Conservation (phyloP, 1,140 invertebrate species). For the Diorhabda sublineata region DNA sequence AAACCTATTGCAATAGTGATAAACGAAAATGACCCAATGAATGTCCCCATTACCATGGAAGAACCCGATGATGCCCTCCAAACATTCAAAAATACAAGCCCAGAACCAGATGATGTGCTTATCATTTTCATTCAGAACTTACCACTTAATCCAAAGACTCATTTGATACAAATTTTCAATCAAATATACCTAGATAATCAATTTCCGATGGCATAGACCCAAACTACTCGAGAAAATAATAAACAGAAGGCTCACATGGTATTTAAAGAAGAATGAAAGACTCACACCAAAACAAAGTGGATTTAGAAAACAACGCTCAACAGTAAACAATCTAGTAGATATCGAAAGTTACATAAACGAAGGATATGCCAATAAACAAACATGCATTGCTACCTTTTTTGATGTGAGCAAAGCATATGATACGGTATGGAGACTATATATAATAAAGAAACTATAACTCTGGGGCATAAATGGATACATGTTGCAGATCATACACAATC, state of each 20-base stretch:
- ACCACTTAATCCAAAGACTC: not conserved
- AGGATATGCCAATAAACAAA: constrained; percentile 16
- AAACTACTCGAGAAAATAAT: constrained; percentile 29
- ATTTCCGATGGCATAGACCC: not conserved
- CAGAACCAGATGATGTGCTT: constrained; percentile 4
- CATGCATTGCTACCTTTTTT: constrained; percentile 6
- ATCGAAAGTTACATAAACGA: constrained; percentile 21
- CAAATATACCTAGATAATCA: not conserved
- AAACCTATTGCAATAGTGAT: too few relatives aligned
- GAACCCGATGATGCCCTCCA: too few relatives aligned
- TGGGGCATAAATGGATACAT: too few relatives aligned
- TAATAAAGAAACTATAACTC: too few relatives aligned
- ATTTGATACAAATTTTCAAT: not conserved
- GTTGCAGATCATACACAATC: too few relatives aligned
- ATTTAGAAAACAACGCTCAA: constrained; percentile 17
- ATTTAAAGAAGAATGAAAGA: constrained; percentile 11
- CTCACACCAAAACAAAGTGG: constrained; percentile 17
- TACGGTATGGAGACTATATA: too few relatives aligned
- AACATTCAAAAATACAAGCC: constrained; percentile 4
- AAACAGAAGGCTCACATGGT: constrained; percentile 24
- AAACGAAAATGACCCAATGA: not conserved
- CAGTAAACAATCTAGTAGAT: constrained; percentile 24
- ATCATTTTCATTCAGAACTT: not conserved
- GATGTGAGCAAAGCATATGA: too few relatives aligned
- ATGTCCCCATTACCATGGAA: too few relatives aligned